Percentiles rank a stretch among this genome's conserved stretches.
These are phyloP conservation scores for Oreochromis mossambicus DNA, from an alignment of 2,797 vertebrate species.

Conservation along the genomic window DNA sequence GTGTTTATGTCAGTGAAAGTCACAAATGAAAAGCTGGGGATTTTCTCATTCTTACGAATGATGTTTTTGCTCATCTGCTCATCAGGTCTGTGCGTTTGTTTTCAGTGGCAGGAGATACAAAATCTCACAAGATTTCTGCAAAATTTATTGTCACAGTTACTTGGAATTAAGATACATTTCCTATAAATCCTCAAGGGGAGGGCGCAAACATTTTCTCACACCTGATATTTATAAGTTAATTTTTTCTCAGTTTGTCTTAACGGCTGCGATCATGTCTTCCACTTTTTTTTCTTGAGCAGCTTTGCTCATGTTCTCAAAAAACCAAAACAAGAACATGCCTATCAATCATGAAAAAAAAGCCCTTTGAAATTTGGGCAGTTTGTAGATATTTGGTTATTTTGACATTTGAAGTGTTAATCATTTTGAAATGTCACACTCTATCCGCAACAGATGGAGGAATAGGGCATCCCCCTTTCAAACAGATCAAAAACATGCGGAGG, in stretches of 20 bases:
- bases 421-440: slow-evolving; percentile 75
- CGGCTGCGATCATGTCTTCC: background rate
- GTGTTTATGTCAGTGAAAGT: slow-evolving; percentile 62
- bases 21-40: slow-evolving; percentile 76
- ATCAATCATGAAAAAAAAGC: slow-evolving; percentile 23
- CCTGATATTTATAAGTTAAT: background rate
- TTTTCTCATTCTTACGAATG: slow-evolving; percentile 53
- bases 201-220: background rate
- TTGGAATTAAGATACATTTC: background rate
- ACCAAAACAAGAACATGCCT: slow-evolving; percentile 10
- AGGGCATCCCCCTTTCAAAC: slow-evolving; percentile 69
- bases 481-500: slow-evolving; percentile 66
- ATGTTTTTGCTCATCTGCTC: slow-evolving; percentile 48
- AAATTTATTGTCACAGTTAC: slow-evolving; percentile 7
- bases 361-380: slow-evolving; percentile 44
- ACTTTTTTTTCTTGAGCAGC: background rate
- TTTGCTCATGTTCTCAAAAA: background rate
- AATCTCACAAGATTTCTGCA: background rate
- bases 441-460: slow-evolving; percentile 64
- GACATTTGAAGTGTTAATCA: slow-evolving; percentile 78
- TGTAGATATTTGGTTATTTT: slow-evolving; percentile 66
- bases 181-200: background rate
- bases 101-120: background rate
- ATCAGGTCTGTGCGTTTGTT: slow-evolving; percentile 3
- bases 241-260: background rate